Percentiles rank a stretch among this genome's conserved stretches.
Evolutionary conservation across 2,113 vertebrate genomes (phyloP).

Genomic region (Hypomesus transpacificus): DNA sequence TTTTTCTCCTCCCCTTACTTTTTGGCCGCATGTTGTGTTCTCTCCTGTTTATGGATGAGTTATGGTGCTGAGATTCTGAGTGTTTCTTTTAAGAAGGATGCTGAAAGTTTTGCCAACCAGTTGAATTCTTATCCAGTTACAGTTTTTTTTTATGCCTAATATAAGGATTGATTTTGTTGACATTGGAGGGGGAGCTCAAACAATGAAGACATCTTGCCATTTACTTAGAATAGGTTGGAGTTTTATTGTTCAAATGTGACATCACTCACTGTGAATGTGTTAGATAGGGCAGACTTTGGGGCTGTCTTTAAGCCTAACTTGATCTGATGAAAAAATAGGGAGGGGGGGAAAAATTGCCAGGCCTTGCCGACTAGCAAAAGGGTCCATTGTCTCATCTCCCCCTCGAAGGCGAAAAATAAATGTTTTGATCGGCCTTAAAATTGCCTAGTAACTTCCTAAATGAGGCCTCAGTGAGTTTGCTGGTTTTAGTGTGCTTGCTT

Average conservation of each 20-base stretch:
- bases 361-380: not conserved
- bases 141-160: not conserved
- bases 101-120: not conserved
- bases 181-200: conserved; percentile 30
- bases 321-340: too few relatives aligned
- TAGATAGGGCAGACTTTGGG: too few relatives aligned
- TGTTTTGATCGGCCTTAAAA: conserved; percentile 43
- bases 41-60: not conserved
- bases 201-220: not conserved
- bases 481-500: conserved; percentile 58
- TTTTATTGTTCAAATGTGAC: not conserved
- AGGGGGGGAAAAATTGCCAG: not conserved
- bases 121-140: not conserved
- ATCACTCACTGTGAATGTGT: too few relatives aligned
- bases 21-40: conserved; percentile 34
- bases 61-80: not conserved
- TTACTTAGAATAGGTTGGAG: not conserved
- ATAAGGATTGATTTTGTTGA: not conserved
- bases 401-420: conserved; percentile 15
- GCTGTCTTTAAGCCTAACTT: too few relatives aligned
- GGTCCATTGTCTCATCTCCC: conserved; percentile 20
- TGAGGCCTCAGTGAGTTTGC: conserved; percentile 44
- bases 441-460: conserved; percentile 46
- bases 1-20: conserved; percentile 6
- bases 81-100: not conserved